Percentiles rank a stretch among this genome's conserved stretches.
These are phyloP conservation scores for Sipha flava DNA, from an alignment of 1,140 invertebrate species.

Conservation along the genomic window DNA sequence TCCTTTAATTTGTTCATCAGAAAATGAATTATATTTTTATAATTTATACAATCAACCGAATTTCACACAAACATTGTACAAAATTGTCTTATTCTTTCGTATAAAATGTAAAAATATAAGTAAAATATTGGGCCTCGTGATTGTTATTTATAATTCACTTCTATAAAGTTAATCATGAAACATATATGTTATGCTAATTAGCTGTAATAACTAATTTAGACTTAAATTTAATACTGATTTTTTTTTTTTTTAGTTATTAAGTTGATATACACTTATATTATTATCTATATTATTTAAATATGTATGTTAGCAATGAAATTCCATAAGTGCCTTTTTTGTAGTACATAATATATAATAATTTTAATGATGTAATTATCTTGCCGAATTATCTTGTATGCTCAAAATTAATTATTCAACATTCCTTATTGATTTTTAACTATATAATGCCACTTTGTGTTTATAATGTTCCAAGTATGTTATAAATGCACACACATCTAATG, in stretches of 20 bases:
- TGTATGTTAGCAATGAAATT: slow-evolving; percentile 23
- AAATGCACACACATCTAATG: not conserved
- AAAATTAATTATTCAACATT: slow-evolving; percentile 29
- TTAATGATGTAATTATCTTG: slow-evolving; percentile 16
- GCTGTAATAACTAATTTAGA: slow-evolving; percentile 28
- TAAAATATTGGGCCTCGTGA: not conserved
- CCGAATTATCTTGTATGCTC: slow-evolving; percentile 21
- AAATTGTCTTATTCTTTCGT: slow-evolving; percentile 5
- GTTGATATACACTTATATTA: slow-evolving; percentile 8
- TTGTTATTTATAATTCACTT: slow-evolving; percentile 9
- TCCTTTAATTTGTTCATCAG: not conserved
- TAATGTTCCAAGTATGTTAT: not conserved
- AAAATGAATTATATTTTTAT: not conserved
- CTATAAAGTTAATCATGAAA: slow-evolving; percentile 22
- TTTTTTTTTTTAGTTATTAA: slow-evolving; percentile 29
- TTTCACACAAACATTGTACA: slow-evolving; percentile 25
- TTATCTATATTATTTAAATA: slow-evolving; percentile 23
- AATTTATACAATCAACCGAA: not conserved
- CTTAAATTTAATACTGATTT: slow-evolving; percentile 23
- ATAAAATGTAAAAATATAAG: not conserved
- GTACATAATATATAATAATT: slow-evolving; percentile 8
- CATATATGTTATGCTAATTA: slow-evolving; percentile 31
- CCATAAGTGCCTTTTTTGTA: slow-evolving; percentile 31
- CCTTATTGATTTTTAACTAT: slow-evolving; percentile 10
- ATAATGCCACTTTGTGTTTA: not conserved